A percentile compares a stretch with the other conserved stretches of the same genome.
Conservation (phyloP, 2,888 invertebrate genomes). For the Andrena dorsata region DNA sequence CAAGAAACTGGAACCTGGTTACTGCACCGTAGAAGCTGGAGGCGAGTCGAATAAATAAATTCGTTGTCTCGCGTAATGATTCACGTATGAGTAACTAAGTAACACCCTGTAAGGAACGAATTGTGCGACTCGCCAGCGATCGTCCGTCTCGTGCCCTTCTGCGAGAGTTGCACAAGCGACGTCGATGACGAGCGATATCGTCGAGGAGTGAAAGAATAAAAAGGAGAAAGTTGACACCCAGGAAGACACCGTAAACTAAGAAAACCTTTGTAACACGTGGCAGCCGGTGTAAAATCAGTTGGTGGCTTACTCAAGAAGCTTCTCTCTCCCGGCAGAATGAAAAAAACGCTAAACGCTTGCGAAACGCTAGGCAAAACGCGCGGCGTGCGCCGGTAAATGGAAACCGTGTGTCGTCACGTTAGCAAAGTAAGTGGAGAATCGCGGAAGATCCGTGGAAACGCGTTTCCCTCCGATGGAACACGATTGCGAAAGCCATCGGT, state of each 20-base stretch:
- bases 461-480: constrained; percentile 56
- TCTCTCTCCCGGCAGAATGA: not conserved
- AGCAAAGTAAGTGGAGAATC: constrained; percentile 51
- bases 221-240: not conserved
- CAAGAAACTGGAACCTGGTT: constrained; percentile 15
- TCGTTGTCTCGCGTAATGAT: constrained; percentile 50
- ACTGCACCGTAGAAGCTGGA: constrained; percentile 27
- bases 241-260: not conserved
- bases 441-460: constrained; percentile 39
- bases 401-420: constrained; percentile 18
- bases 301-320: not conserved
- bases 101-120: constrained; percentile 35
- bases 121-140: not conserved
- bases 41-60: constrained; percentile 45
- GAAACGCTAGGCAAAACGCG: constrained; percentile 12
- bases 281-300: not conserved
- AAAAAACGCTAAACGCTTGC: too few relatives aligned
- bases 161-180: not conserved
- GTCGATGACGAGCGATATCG: not conserved
- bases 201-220: not conserved
- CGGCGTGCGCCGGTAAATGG: not conserved
- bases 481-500: constrained; percentile 68
- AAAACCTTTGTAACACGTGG: not conserved
- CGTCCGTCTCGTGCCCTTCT: constrained; percentile 3
- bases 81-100: constrained; percentile 55